Conservation (phyloP, 2,888 invertebrate genomes). For the Heliconius ismenius region DNA sequence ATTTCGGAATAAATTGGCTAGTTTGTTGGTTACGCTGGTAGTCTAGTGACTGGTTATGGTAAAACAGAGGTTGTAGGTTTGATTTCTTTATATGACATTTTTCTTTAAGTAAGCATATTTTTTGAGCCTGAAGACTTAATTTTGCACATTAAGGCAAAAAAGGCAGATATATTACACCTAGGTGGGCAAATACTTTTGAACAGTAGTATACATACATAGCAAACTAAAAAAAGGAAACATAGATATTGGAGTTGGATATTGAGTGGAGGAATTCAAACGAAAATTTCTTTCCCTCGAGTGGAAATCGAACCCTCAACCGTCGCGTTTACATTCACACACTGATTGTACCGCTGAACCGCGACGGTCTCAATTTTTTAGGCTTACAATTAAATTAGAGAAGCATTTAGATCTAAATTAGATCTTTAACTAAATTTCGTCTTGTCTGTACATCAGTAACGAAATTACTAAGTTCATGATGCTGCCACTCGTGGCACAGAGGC, state of each 20-base stretch:
- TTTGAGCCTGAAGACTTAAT: too few relatives aligned
- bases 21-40: neutral
- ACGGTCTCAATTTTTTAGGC: too few relatives aligned
- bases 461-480: slow-evolving; percentile 7
- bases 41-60: neutral
- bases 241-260: neutral
- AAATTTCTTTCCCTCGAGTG: neutral
- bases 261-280: too few relatives aligned
- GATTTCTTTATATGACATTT: neutral
- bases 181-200: too few relatives aligned
- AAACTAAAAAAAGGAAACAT: neutral
- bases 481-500: neutral
- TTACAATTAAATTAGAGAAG: too few relatives aligned
- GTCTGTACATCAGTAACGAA: neutral
- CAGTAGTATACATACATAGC: too few relatives aligned
- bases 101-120: too few relatives aligned
- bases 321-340: neutral
- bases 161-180: too few relatives aligned
- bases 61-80: neutral
- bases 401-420: neutral
- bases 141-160: too few relatives aligned
- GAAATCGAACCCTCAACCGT: neutral
- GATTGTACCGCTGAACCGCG: too few relatives aligned
- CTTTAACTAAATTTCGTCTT: neutral
- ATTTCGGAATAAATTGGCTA: neutral